Percentiles rank a stretch among this genome's conserved stretches.
Evolutionary conservation across 2,888 invertebrate genomes (phyloP).

Genomic region (Strigamia crassipes): DNA sequence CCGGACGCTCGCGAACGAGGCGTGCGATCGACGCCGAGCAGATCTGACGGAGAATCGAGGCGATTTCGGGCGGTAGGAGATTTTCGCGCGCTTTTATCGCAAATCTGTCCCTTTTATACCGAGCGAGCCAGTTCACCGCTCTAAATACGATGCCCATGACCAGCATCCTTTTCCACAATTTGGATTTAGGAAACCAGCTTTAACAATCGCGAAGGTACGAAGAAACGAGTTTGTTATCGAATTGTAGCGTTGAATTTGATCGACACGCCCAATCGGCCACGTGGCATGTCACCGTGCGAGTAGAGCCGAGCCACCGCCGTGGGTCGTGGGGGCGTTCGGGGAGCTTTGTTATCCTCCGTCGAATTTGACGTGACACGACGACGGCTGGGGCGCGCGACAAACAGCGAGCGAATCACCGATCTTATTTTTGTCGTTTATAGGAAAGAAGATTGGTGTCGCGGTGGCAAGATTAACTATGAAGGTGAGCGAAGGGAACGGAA

Average conservation of each 20-base stretch:
- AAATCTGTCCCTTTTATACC: background rate
- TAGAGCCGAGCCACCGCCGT: background rate
- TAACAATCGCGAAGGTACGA: background rate
- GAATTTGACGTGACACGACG: constrained; percentile 5
- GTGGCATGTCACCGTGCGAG: background rate
- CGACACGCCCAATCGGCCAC: constrained; percentile 1
- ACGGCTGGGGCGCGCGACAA: background rate
- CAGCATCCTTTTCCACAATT: background rate
- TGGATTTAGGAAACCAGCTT: background rate
- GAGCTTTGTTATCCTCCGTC: constrained; percentile 2
- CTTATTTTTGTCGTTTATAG: background rate
- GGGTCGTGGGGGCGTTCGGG: background rate
- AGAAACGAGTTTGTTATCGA: background rate
- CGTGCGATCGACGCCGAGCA: too few species aligned
- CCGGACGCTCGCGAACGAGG: too few species aligned
- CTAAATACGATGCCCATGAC: constrained; percentile 27
- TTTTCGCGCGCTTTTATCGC: constrained; percentile 23
- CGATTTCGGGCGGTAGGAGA: background rate
- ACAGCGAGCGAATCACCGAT: background rate
- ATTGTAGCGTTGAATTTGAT: background rate
- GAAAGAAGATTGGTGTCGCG: background rate
- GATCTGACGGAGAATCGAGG: too few species aligned
- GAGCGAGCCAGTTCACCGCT: constrained; percentile 2
- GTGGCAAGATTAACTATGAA: background rate
- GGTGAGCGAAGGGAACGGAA: background rate